Conservation (phyloP, 2,113 vertebrate species). For the Neomonachus schauinslandi region DNA sequence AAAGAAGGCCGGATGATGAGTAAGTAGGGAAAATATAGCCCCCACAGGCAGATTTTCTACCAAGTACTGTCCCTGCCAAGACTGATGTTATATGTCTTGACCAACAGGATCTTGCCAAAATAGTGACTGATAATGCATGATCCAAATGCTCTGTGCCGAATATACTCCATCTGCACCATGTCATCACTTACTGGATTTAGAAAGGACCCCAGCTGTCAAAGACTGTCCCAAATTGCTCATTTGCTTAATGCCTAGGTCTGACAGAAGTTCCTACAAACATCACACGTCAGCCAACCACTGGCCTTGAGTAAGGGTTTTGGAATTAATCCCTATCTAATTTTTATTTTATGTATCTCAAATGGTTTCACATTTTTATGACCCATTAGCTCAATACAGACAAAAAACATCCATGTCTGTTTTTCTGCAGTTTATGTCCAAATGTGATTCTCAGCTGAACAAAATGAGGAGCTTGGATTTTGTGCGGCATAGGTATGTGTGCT, state of each 20-base stretch:
- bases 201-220: slow-evolving; percentile 27
- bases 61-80: neutral
- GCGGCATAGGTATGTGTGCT: neutral
- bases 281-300: neutral
- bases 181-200: neutral
- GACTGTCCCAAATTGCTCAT: neutral
- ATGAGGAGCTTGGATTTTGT: no score
- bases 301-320: neutral
- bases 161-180: neutral
- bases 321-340: neutral
- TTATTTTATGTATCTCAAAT: neutral
- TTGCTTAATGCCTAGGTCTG: neutral
- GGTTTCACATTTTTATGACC: neutral
- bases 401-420: neutral
- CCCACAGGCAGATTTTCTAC: neutral
- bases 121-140: neutral
- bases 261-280: neutral
- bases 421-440: neutral
- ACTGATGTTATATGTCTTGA: neutral
- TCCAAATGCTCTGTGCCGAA: neutral
- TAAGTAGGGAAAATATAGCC: neutral
- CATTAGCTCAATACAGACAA: neutral
- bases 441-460: neutral
- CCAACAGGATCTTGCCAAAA: neutral
- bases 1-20: neutral